These are phyloP conservation scores for Tholera decimalis DNA, from an alignment of 2,888 invertebrate genomes.

Conservation along the genomic window DNA sequence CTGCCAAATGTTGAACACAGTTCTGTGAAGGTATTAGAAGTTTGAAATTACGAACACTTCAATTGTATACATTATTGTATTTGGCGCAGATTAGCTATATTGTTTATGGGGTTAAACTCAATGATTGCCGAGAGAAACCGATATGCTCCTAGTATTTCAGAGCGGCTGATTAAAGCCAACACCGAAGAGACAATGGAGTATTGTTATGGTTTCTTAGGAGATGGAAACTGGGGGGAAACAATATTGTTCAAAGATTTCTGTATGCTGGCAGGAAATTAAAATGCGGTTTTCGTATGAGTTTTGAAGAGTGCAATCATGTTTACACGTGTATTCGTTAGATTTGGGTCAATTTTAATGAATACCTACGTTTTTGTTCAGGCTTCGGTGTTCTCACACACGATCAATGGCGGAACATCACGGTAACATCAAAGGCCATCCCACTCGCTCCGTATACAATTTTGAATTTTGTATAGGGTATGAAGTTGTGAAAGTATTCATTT, in stretches of 20 bases:
- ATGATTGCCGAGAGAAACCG: conserved; percentile 11
- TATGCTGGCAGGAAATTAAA: conserved; percentile 1
- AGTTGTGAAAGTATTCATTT: conserved; percentile 19
- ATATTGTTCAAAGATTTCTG: not conserved
- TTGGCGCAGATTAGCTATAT: conserved; percentile 6
- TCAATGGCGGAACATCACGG: conserved; percentile 13
- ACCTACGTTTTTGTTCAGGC: not conserved
- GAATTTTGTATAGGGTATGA: conserved; percentile 8
- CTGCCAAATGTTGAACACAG: conserved; percentile 12
- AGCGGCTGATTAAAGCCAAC: conserved; percentile 43
- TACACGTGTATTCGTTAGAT: not conserved
- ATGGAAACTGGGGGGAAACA: conserved; percentile 18
- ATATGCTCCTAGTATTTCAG: conserved; percentile 24
- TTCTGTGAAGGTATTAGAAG: conserved; percentile 11
- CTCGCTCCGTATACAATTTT: not conserved
- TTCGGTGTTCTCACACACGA: not conserved
- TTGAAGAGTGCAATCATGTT: not conserved
- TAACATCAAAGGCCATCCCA: conserved; percentile 23
- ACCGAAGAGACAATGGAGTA: conserved; percentile 67
- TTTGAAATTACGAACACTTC: conserved; percentile 15
- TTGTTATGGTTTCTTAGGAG: conserved; percentile 59
- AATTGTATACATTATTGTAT: conserved; percentile 23
- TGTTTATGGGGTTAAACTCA: conserved; percentile 16
- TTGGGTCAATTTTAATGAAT: conserved; percentile 26
- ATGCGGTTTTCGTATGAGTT: conserved; percentile 13